Evolutionary conservation across 1,140 invertebrate genomes (phyloP).

Genomic region (Eupristina koningsbergeri): DNA sequence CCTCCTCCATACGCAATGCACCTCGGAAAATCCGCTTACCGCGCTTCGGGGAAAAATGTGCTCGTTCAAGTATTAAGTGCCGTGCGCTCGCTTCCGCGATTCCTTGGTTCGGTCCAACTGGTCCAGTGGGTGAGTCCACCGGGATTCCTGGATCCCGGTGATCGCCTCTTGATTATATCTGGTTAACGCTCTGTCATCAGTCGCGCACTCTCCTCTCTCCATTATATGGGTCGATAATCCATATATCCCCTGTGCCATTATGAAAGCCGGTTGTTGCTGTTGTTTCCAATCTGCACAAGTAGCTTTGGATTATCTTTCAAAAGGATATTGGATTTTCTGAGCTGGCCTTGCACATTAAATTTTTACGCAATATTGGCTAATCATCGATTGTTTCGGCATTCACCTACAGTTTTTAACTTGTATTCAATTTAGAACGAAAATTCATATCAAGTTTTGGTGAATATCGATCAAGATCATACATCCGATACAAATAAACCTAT

Average conservation of each 20-base stretch:
- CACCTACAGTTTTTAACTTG: no score
- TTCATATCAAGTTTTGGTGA: no score
- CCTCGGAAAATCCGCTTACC: no score
- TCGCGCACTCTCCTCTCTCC: not conserved
- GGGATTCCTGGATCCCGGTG: no score
- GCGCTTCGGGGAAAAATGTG: not conserved
- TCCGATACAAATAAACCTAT: no score
- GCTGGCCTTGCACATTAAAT: no score
- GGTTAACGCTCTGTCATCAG: not conserved
- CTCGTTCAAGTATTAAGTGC: not conserved
- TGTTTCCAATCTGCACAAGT: not conserved
- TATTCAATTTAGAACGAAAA: no score
- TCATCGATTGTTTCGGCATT: constrained; percentile 6
- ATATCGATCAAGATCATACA: no score
- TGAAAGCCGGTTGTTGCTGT: not conserved
- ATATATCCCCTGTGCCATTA: not conserved
- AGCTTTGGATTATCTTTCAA: constrained; percentile 27
- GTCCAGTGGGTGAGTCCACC: no score
- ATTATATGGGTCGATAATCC: constrained; percentile 16
- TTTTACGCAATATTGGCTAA: constrained; percentile 29
- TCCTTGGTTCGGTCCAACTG: no score
- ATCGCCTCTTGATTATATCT: constrained; percentile 1
- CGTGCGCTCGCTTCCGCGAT: no score
- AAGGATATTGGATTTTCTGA: not conserved
- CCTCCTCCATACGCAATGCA: no score